Evolutionary conservation across 2,113 vertebrate genomes (phyloP).

Genomic region (Nycticryphes semicollaris): DNA sequence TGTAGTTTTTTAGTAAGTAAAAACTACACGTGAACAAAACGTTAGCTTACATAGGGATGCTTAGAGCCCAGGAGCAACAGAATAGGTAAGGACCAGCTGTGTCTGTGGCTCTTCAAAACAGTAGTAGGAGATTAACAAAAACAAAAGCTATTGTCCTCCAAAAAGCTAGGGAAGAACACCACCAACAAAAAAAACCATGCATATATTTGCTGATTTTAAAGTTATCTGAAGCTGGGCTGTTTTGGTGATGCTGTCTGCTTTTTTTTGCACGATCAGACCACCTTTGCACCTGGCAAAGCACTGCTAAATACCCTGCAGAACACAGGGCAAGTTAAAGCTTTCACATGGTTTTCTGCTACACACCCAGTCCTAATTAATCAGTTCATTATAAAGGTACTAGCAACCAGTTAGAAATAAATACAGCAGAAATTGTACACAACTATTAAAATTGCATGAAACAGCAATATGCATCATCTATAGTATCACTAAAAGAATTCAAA

Average conservation of each 20-base stretch:
- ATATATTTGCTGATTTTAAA: not conserved
- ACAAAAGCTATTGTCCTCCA: rapidly evolving
- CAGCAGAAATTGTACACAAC: not conserved
- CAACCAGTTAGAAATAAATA: not conserved
- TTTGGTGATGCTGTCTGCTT: not conserved
- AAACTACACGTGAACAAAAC: not conserved
- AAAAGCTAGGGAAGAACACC: not conserved
- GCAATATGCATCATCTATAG: not conserved
- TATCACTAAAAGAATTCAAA: not conserved
- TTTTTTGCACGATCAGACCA: not conserved
- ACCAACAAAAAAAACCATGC: not conserved
- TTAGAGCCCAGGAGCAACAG: not conserved
- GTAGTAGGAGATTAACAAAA: not conserved
- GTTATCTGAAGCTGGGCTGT: not conserved
- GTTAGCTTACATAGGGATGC: not conserved
- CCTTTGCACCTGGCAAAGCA: not conserved
- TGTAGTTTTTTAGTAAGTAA: not conserved
- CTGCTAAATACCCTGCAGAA: not conserved
- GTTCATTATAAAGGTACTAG: not conserved
- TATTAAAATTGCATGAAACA: not conserved
- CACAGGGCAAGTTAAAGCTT: not conserved
- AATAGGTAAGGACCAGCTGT: not conserved
- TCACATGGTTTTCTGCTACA: not conserved
- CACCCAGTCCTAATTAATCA: not conserved
- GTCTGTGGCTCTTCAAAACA: rapidly evolving